These are phyloP conservation scores for Spodoptera picta DNA, from an alignment of 2,888 invertebrate genomes.

Conservation along the genomic window DNA sequence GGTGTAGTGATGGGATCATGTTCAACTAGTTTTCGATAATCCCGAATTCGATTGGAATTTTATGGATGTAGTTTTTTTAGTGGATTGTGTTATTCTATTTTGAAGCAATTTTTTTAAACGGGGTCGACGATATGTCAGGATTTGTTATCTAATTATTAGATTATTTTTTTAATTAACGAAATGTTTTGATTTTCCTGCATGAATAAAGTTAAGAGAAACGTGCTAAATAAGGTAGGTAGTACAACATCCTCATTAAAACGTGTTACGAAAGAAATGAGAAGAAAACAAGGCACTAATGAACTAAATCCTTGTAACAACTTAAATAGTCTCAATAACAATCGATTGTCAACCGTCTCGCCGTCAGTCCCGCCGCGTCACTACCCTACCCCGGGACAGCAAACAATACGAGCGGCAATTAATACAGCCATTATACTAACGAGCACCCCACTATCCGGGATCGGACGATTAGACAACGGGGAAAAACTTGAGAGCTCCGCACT, in stretches of 20 bases:
- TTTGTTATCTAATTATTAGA: too few species aligned
- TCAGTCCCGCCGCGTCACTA: constrained; percentile 29
- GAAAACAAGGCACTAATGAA: too few species aligned
- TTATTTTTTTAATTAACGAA: too few species aligned
- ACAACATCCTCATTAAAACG: too few species aligned
- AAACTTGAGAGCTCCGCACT: constrained; percentile 59
- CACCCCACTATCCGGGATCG: constrained; percentile 65
- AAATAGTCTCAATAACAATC: constrained; percentile 14
- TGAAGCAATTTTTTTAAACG: too few species aligned
- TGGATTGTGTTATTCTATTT: neutral
- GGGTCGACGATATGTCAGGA: too few species aligned
- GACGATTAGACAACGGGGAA: constrained; percentile 69
- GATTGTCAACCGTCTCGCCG: constrained; percentile 34
- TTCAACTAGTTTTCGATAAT: constrained; percentile 17
- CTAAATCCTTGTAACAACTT: too few species aligned
- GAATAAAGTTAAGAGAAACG: too few species aligned
- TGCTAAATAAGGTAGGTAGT: too few species aligned
- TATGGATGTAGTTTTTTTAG: neutral
- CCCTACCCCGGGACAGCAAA: constrained; percentile 64
- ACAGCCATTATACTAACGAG: constrained; percentile 79
- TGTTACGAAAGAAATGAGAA: too few species aligned
- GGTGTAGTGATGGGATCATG: constrained; percentile 48
- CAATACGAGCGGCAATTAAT: constrained; percentile 79
- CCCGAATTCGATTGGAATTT: neutral
- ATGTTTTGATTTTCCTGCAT: too few species aligned